Percentiles rank a stretch among this genome's conserved stretches.
Conservation (phyloP, 1,140 invertebrate species). For the Bursaphelenchus mucronatus region DNA sequence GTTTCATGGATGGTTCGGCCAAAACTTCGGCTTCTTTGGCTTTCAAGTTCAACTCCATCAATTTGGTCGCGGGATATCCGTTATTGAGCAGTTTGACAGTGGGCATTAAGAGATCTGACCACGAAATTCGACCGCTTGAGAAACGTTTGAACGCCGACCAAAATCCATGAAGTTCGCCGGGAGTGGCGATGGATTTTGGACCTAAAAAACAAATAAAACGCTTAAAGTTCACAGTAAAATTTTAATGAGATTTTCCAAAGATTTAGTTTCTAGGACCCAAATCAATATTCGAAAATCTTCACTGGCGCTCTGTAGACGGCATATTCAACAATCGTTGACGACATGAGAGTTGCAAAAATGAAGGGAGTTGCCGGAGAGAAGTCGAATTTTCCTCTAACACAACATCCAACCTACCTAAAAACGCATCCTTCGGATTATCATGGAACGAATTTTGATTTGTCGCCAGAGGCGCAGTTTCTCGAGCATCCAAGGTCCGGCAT, state of each 20-base stretch:
- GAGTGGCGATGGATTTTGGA: slow-evolving; percentile 61
- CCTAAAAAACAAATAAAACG: slow-evolving; percentile 27
- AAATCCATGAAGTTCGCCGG: slow-evolving; percentile 82
- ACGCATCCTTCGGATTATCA: slow-evolving; percentile 63
- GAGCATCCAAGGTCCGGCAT: slow-evolving; percentile 68
- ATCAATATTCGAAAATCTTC: no score
- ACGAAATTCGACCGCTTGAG: slow-evolving; percentile 70
- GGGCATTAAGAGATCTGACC: slow-evolving; percentile 75
- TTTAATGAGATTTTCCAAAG: no score
- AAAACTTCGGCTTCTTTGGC: slow-evolving; percentile 61
- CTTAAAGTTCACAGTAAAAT: neutral
- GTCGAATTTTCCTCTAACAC: neutral
- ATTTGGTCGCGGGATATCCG: slow-evolving; percentile 68
- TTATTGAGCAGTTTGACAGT: slow-evolving; percentile 64
- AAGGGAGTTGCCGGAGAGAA: neutral
- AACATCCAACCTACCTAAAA: slow-evolving; percentile 28
- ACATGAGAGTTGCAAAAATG: no score
- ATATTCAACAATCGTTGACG: no score
- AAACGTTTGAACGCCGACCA: slow-evolving; percentile 76
- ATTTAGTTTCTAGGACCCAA: no score
- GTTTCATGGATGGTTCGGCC: slow-evolving; percentile 40
- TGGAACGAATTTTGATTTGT: slow-evolving; percentile 71
- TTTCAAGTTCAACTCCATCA: slow-evolving; percentile 67
- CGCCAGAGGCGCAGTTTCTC: slow-evolving; percentile 73
- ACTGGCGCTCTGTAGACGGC: no score